Conservation (phyloP, 2,113 vertebrate species). For the Silurus asotus region DNA sequence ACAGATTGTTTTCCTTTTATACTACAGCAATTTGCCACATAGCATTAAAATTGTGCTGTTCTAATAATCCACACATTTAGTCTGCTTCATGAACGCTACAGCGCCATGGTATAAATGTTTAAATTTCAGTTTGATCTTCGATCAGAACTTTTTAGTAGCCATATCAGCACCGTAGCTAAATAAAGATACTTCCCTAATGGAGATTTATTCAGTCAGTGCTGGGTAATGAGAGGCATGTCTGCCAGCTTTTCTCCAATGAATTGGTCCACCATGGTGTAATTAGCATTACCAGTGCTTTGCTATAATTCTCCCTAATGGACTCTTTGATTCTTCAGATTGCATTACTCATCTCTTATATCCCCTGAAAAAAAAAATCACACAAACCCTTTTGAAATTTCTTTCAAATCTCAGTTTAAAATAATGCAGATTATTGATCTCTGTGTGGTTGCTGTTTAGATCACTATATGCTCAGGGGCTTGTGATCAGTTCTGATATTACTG, state of each 20-base stretch:
- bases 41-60: not conserved
- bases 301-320: conserved; percentile 43
- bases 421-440: conserved; percentile 7
- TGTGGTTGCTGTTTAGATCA: not conserved
- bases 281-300: not conserved
- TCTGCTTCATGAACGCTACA: not conserved
- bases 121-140: not conserved
- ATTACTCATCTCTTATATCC: conserved; percentile 29
- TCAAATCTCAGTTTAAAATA: not conserved
- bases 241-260: conserved; percentile 18
- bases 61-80: not conserved
- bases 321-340: conserved; percentile 30
- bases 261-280: conserved; percentile 15
- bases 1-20: not conserved
- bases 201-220: conserved; percentile 12
- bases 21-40: not conserved
- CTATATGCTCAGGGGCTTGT: not conserved
- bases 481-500: not conserved
- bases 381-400: not conserved
- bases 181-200: not conserved
- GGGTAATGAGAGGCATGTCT: conserved; percentile 36
- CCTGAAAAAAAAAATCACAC: not conserved
- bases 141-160: not conserved
- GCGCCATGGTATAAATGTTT: no score
- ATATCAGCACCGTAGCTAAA: not conserved